Evolutionary conservation across 30 jellyfish, hydroid and myxozoan species (phyloP).

Genomic region (Catostylus mosaicus): DNA sequence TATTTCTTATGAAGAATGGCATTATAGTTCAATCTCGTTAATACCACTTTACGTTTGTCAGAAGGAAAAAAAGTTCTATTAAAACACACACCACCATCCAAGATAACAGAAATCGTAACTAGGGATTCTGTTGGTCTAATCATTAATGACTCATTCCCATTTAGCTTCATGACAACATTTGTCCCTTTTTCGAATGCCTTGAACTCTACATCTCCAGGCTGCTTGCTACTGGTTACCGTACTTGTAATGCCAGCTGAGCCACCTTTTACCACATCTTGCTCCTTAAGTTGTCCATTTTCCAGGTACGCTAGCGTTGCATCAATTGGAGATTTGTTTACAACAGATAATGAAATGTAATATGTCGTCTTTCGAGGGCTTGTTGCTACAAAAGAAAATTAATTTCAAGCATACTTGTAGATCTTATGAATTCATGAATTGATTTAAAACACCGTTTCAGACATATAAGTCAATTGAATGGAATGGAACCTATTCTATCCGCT

Average conservation of each 20-base stretch:
- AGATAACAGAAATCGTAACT: background rate
- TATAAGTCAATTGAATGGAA: too few species aligned
- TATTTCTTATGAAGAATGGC: too few species aligned
- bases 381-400: background rate
- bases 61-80: too few species aligned
- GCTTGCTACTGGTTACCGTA: background rate
- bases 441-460: too few species aligned
- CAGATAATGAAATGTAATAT: conserved; percentile 1
- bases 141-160: conserved; percentile 32
- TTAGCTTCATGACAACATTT: background rate
- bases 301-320: conserved; percentile 15
- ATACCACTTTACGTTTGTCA: too few species aligned
- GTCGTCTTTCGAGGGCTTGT: background rate
- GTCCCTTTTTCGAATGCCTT: conserved; percentile 30
- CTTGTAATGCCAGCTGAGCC: background rate
- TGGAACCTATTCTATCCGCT: too few species aligned
- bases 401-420: too few species aligned
- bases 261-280: background rate
- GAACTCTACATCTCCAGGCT: conserved; percentile 27
- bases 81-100: conserved; percentile 5
- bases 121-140: conserved; percentile 18
- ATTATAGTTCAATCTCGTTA: too few species aligned
- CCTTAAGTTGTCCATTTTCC: conserved; percentile 26
- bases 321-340: conserved; percentile 12
- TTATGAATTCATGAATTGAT: too few species aligned